Conservation (phyloP, 2,888 invertebrate species). For the Nemotelus nigrinus region DNA sequence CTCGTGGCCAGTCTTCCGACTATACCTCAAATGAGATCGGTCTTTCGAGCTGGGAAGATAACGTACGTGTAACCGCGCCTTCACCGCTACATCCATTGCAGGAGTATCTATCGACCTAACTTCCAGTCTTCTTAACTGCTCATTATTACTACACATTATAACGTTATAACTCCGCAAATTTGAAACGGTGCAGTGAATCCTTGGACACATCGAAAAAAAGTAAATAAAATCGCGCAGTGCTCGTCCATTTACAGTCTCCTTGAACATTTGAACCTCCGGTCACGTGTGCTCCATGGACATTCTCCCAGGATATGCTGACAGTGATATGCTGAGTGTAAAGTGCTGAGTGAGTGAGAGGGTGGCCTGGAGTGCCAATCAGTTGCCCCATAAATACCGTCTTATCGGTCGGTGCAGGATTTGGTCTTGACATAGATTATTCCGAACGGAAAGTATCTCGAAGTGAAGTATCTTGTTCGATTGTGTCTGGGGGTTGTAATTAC, state of each 20-base stretch:
- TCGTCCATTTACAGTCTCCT: neutral
- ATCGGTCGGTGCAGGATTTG: neutral
- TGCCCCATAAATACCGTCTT: neutral
- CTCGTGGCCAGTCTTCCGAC: conserved; percentile 35
- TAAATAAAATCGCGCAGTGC: conserved; percentile 20
- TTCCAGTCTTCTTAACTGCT: neutral
- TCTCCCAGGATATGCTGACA: conserved; percentile 20
- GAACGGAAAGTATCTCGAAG: too few species aligned
- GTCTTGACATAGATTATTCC: too few species aligned
- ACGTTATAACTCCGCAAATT: neutral
- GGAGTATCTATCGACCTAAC: neutral
- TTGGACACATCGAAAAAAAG: conserved; percentile 5
- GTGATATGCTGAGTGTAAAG: conserved; percentile 18
- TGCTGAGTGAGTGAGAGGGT: conserved; percentile 23
- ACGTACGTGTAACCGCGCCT: neutral
- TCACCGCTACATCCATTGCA: neutral
- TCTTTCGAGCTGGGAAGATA: conserved; percentile 19
- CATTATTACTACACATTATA: neutral
- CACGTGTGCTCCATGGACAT: conserved; percentile 19
- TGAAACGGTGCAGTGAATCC: neutral
- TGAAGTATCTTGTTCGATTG: too few species aligned
- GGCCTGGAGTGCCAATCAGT: neutral
- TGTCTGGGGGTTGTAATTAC: too few species aligned
- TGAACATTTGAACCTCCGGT: neutral
- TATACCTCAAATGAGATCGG: conserved; percentile 26